Conservation (phyloP, 2,888 invertebrate species). For the Tyria jacobaeae region DNA sequence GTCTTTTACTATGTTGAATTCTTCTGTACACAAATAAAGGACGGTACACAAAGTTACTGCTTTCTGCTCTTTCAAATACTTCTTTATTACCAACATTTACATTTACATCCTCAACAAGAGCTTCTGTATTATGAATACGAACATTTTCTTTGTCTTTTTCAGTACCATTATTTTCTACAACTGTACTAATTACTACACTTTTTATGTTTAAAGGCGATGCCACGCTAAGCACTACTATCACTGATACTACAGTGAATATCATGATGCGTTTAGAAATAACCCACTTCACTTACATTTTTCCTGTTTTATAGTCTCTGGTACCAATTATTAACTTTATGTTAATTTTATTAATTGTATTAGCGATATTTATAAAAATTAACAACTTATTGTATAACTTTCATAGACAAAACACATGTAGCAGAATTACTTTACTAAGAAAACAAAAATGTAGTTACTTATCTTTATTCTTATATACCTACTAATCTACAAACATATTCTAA, state of each 20-base stretch:
- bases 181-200: slow-evolving; percentile 12
- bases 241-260: slow-evolving; percentile 23
- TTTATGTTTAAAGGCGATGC: slow-evolving; percentile 21
- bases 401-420: background rate
- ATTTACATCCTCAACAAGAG: slow-evolving; percentile 10
- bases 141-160: slow-evolving; percentile 1
- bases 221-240: slow-evolving; percentile 15
- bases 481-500: slow-evolving; percentile 24
- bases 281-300: background rate
- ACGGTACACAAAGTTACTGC: slow-evolving; percentile 69
- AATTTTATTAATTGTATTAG: slow-evolving; percentile 37
- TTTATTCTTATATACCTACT: slow-evolving; percentile 33
- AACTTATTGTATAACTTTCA: background rate
- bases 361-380: slow-evolving; percentile 21
- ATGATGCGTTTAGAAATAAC: slow-evolving; percentile 22
- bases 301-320: slow-evolving; percentile 28
- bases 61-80: slow-evolving; percentile 64
- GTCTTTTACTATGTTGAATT: slow-evolving; percentile 75
- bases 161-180: slow-evolving; percentile 14
- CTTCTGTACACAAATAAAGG: slow-evolving; percentile 75
- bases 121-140: slow-evolving; percentile 13
- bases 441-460: slow-evolving; percentile 19
- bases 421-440: background rate
- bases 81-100: slow-evolving; percentile 36
- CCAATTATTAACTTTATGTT: slow-evolving; percentile 23